Base-by-base conservation (phyloP, 2,113 vertebrate species). In the Ceyx margarethae region DNA sequence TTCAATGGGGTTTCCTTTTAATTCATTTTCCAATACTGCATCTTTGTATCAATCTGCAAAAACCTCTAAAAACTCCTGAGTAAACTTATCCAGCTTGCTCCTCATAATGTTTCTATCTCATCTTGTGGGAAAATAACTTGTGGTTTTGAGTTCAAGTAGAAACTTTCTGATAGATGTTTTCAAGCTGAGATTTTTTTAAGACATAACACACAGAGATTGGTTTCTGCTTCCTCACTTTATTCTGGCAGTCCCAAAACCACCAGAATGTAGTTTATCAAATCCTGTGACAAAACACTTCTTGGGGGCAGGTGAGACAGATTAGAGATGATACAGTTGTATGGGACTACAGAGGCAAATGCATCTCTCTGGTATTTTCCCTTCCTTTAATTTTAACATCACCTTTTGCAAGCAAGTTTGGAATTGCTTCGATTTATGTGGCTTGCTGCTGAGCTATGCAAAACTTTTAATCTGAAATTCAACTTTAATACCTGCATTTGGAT, bases 401-500 rank as follows among this genome's bases (percentile, higher is more conserved):
- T 79, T 85, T 85, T 60, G 65, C 66, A 86, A 79, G 58, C 57
- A 75, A 86, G 25, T 78, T 81, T 83, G 53, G 76, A 83, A 74
- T n/a, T 87, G 65, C 15, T 90, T 94, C 45, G 40, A n/a, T 81
- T 85, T 71, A 77, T 67, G 21, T 53, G 65, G 82, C 29, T 65
- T 61, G 65, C 57, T 79, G 69, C 48, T 74, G 74, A 91, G 53
- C 43, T 81, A 74, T 53, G 83, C 57, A 90, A 90, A 95, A 67
- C 13, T 81, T 82, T 81, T 75, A 64, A 74, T 86, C 46, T 90
- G 73, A 84, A 91, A 67, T 90, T 57, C 45, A 48, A 4, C 69
- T 90, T 90, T 53, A 75, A 81, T 91, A 94, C 80, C 77, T 91
- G 68, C 80, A 90, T 91, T 93, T 91, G 80, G 65, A 68, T 94